Evolutionary conservation across 2,113 vertebrate species (phyloP), one percentile per base, ranked within the genome.

Genomic region (Columbina picui): DNA sequence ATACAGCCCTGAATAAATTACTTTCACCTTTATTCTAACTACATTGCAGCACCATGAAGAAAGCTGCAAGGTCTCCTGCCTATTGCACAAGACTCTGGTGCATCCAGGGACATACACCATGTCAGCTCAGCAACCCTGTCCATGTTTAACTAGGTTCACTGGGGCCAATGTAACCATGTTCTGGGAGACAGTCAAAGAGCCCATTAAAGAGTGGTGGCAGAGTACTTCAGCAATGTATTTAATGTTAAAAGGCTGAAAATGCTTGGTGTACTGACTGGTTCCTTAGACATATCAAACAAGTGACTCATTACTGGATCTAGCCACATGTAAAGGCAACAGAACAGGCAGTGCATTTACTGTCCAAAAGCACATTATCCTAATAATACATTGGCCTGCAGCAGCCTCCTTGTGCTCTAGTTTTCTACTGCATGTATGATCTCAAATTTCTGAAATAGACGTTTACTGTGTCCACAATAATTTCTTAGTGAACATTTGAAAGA

Each of bases 1-100:
- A 80, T 27, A 74, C 38, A 81, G 57, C 49, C 34, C 65, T 25
- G 30, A 85, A 87, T 29, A 78, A 90, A 49, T 78, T 60, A 34
- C 61, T 89, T 92, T 87, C 36, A 84, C 77, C 60, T 87, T 80
- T 50, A 84, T 77, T 87, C 39, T 91, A 74, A 57, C 56, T 56
- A 77, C 12, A 77, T 2, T 14, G 14, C 75, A 90, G 53, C 61
- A 68, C 36, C 13, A 45, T 2, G 1, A 76, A 60, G 39, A 73
- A 59, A 88, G 39, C n/a, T 47, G 52, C 38, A 64, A 11, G 9
- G 12, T 29, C 25, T 87, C 22, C 49, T 43, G 49, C 47, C 43
- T 50, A 14, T 90, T 95, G 39, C 26, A 36, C 50, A 91, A 85
- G 74, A 57, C 8, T 25, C 27, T 49, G 36, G 14, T 49, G 10